These are phyloP conservation scores for Scolopax mira DNA, from an alignment of 2,113 vertebrate species.

Conservation along the genomic window DNA sequence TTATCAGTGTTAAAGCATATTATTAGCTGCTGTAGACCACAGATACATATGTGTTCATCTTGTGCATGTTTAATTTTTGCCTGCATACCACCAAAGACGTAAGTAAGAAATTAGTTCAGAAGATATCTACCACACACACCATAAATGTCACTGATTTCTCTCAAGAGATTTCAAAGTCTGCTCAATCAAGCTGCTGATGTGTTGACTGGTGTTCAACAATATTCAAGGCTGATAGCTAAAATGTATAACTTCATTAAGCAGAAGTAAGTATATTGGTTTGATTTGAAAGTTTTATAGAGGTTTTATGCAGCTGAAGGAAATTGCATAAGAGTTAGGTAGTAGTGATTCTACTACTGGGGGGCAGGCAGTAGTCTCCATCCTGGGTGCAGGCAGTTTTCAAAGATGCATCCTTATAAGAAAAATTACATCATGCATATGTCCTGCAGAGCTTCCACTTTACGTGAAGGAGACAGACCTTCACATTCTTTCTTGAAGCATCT, in stretches of 20 bases:
- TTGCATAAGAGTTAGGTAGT: not conserved
- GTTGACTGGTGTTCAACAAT: not conserved
- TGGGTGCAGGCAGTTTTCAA: not conserved
- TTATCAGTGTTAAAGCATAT: not conserved
- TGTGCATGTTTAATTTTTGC: not conserved
- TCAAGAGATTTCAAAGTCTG: not conserved
- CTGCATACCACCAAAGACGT: not conserved
- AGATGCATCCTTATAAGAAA: not conserved
- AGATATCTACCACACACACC: not conserved
- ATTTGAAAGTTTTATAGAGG: not conserved
- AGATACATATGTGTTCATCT: not conserved
- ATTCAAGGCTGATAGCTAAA: not conserved
- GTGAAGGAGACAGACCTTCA: not conserved
- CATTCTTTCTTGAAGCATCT: not conserved
- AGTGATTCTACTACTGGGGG: too few species aligned
- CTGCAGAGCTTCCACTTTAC: not conserved
- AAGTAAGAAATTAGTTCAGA: not conserved
- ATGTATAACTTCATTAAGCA: not conserved
- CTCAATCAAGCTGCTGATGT: not conserved
- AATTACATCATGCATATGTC: not conserved
- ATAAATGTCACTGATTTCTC: not conserved
- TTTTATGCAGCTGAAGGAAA: not conserved
- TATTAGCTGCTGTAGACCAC: not conserved
- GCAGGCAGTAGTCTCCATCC: too few species aligned
- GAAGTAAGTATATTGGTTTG: not conserved